These are phyloP conservation scores for Hypothenemus hampei DNA, from an alignment of 1,140 invertebrate species.

Conservation along the genomic window DNA sequence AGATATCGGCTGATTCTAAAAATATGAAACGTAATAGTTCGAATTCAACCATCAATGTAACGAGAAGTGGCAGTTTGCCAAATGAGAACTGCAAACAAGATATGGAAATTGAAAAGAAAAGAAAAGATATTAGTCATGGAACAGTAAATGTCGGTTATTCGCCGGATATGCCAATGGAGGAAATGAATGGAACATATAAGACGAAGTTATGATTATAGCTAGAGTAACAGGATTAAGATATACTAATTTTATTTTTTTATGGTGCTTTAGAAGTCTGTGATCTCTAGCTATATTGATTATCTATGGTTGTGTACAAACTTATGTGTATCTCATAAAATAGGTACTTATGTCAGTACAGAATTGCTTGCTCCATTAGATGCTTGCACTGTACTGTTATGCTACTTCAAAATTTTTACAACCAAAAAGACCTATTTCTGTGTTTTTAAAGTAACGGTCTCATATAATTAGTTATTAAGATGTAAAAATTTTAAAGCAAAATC, in stretches of 20 bases:
- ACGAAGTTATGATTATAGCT: constrained; percentile 34
- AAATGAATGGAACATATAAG: constrained; percentile 30
- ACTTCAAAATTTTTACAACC: too few relatives aligned
- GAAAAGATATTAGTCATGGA: constrained; percentile 11
- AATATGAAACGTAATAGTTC: constrained; percentile 10
- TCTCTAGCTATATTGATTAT: constrained; percentile 29
- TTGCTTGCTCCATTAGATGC: too few relatives aligned
- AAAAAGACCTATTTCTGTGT: too few relatives aligned
- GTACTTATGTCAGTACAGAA: too few relatives aligned
- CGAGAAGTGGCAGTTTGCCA: background rate
- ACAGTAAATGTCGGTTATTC: constrained; percentile 24
- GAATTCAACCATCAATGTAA: background rate
- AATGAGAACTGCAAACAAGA: constrained; percentile 3
- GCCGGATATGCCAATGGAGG: constrained; percentile 27
- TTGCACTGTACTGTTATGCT: too few relatives aligned
- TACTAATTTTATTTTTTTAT: background rate
- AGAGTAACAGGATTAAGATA: constrained; percentile 9
- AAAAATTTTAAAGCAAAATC: too few relatives aligned
- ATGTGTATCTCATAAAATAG: too few relatives aligned
- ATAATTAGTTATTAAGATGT: too few relatives aligned
- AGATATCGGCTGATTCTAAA: background rate
- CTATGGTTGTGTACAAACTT: background rate
- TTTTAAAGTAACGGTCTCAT: too few relatives aligned
- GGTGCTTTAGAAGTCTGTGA: constrained; percentile 31
- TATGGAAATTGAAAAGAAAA: constrained; percentile 7